These are phyloP conservation scores for Phrynocephalus versicolor DNA, from an alignment of 2,113 vertebrate species.

Conservation along the genomic window DNA sequence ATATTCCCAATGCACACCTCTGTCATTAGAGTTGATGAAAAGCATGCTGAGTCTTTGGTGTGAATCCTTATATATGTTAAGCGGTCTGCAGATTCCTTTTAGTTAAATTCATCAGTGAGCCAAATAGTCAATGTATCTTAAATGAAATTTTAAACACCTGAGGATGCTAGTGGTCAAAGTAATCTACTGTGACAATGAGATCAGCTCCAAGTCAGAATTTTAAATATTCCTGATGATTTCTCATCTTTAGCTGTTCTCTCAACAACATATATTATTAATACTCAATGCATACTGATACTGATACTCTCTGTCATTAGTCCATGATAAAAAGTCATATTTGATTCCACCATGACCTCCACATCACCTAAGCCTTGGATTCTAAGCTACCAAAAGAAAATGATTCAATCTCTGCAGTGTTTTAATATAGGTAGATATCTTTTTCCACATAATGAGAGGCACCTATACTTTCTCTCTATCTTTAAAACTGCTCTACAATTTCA, in stretches of 20 bases:
- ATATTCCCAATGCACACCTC: neutral
- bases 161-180: neutral
- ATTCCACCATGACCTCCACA: slow-evolving; percentile 47
- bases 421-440: slow-evolving; percentile 45
- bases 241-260: slow-evolving; percentile 26
- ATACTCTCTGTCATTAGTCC: slow-evolving; percentile 34
- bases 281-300: slow-evolving; percentile 23
- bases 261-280: slow-evolving; percentile 44
- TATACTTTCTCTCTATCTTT: slow-evolving; percentile 43
- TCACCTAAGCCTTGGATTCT: slow-evolving; percentile 51
- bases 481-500: slow-evolving; percentile 56
- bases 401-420: slow-evolving; percentile 35
- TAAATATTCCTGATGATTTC: slow-evolving; percentile 22
- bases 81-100: slow-evolving; percentile 10
- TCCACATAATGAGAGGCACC: slow-evolving; percentile 34
- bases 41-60: neutral
- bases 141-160: slow-evolving; percentile 10
- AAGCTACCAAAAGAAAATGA: slow-evolving; percentile 36
- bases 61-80: slow-evolving; percentile 12
- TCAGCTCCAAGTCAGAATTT: slow-evolving; percentile 30
- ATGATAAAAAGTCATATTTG: slow-evolving; percentile 52
- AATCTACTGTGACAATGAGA: slow-evolving; percentile 27
- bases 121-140: neutral
- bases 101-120: slow-evolving; percentile 9
- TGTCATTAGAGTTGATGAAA: no score